Evolutionary conservation across 2,113 vertebrate species (phyloP).

Genomic region (Pollimyrus isidori): DNA sequence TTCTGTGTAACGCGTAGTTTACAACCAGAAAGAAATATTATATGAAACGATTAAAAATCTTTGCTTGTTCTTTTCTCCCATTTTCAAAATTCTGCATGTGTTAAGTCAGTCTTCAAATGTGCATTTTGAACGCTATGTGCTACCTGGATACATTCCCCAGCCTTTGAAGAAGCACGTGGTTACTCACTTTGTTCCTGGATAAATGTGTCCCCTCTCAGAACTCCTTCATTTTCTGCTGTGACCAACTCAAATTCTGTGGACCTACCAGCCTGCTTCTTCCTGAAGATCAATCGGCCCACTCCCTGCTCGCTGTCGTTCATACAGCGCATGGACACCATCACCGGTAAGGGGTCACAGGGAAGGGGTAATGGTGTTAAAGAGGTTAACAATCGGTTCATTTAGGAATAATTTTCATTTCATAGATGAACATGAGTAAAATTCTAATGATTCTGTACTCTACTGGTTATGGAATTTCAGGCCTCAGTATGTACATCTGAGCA

Average conservation of each 20-base stretch:
- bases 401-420: background rate
- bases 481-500: background rate
- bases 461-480: background rate
- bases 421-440: background rate
- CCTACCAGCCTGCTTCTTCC: slow-evolving; percentile 91
- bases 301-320: slow-evolving; percentile 88
- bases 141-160: background rate
- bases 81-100: background rate
- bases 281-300: slow-evolving; percentile 86
- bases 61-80: background rate
- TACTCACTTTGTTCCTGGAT: background rate
- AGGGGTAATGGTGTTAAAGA: background rate
- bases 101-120: background rate
- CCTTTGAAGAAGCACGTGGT: background rate
- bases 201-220: slow-evolving; percentile 45
- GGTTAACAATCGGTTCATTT: background rate
- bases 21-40: background rate
- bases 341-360: slow-evolving; percentile 58
- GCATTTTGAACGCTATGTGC: background rate
- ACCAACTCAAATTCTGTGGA: slow-evolving; percentile 96
- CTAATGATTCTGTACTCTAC: background rate
- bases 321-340: slow-evolving; percentile 80
- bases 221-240: slow-evolving; percentile 85
- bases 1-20: background rate
- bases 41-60: background rate